phyloP scores from a whole-genome alignment of 2,888 invertebrate species.

The Pristionchus arcanus region DNA sequence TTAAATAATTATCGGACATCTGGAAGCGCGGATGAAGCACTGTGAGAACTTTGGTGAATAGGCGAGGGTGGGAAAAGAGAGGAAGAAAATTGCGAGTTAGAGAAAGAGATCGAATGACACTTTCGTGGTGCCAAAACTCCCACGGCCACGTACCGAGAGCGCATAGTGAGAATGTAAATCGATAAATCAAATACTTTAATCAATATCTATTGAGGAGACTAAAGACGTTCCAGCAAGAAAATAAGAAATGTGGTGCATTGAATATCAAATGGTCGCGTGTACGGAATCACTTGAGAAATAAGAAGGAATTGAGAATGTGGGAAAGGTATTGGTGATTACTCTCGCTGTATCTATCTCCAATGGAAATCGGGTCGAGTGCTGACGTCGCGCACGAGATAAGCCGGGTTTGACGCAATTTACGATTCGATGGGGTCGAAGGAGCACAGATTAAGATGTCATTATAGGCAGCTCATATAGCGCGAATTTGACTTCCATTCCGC shows the following conservation, averaged over 20 bases:
- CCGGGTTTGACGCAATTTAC: slow-evolving; percentile 15
- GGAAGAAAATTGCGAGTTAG: background rate
- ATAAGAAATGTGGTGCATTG: background rate
- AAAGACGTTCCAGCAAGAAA: background rate
- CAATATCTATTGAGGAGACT: no score
- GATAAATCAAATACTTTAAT: no score
- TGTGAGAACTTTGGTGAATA: background rate
- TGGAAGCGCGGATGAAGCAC: no score
- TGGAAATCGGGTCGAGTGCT: slow-evolving; percentile 16
- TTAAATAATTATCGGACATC: no score
- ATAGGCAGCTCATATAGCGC: no score
- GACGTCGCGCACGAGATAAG: slow-evolving; percentile 22
- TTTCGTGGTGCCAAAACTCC: background rate
- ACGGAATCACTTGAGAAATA: background rate
- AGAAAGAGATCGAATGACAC: slow-evolving; percentile 5
- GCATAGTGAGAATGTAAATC: no score
- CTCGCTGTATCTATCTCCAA: background rate
- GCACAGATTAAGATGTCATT: background rate
- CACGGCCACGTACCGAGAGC: background rate
- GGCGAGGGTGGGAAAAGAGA: background rate
- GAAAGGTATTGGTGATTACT: slow-evolving; percentile 4
- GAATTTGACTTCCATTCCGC: background rate
- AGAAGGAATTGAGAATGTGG: background rate
- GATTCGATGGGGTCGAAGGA: background rate
- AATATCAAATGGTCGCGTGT: slow-evolving; percentile 2